Percentiles rank a stretch among this genome's conserved stretches.
These are phyloP conservation scores for Leptosomus discolor DNA, from an alignment of 2,113 vertebrate species.

Conservation along the genomic window DNA sequence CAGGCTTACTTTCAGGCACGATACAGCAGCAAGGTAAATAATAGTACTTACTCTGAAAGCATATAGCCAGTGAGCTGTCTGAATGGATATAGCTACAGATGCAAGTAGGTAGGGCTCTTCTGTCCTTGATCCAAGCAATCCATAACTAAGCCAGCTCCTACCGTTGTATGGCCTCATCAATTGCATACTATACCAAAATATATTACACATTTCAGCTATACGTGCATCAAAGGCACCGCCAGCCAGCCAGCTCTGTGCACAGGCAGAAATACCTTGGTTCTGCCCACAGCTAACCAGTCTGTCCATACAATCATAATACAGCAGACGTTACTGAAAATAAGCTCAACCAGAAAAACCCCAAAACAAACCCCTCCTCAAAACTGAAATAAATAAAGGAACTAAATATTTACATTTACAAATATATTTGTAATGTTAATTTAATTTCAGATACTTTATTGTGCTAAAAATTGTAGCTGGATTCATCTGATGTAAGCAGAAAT, in stretches of 20 bases:
- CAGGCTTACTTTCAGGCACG: fast-evolving
- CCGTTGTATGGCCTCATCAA: background rate
- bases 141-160: background rate
- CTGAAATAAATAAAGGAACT: background rate
- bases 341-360: background rate
- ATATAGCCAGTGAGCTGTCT: background rate
- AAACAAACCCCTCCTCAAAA: background rate
- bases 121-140: background rate
- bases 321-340: background rate
- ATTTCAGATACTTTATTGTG: background rate
- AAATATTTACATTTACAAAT: background rate
- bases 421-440: background rate
- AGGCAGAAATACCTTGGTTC: background rate
- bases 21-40: background rate
- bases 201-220: background rate
- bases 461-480: background rate
- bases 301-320: background rate
- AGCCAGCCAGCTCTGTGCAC: background rate
- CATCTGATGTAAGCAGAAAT: background rate
- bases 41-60: background rate
- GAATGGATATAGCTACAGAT: background rate
- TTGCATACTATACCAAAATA: background rate
- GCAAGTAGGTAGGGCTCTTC: background rate
- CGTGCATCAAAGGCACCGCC: background rate
- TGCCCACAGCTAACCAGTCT: background rate